Base-by-base conservation (phyloP, 2,888 invertebrate genomes). In the Perdita meconis region DNA sequence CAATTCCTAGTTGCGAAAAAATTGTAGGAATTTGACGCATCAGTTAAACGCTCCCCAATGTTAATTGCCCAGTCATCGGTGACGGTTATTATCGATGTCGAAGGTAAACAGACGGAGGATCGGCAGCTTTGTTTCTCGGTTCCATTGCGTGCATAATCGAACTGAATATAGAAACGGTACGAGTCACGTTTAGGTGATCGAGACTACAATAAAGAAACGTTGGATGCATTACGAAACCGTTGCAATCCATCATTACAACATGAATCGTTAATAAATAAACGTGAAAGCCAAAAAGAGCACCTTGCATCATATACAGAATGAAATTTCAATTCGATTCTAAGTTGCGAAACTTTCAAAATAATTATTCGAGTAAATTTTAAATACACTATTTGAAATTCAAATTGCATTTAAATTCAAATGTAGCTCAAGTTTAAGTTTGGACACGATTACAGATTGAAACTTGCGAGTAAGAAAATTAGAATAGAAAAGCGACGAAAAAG, bases 141-240 rank as follows among this genome's bases (percentile, higher is more conserved):
- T 38, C 40, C 30, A 24, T 42, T 24, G 44, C 10, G 16, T 13
- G 30, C 22, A 40, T 10, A 73, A 56, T 36, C 40, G 30, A 51
- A 55, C 42, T 56, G 16, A 44, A 65, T 60, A 50, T 16, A 40
- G 24, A 38, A 38, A 30, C 19, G 38, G 8, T 5, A 6, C 26
- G 59, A 40, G 38, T 40, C 51, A 38, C n/a, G 24, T 74, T 57
- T 59, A 36, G 26, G 3, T 26, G 59, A 59, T 30, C 30, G 8
- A 12, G 22, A 26, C 8, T 44, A 47, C 47, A 40, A 22, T 26
- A 24, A 56, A 40, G 40, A n/a, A 56, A 70, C 42, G 19, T 38
- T 38, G 38, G 42, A 10, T 13, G n/a, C n/a, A 36, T 70, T 59
- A 59, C 59, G 65, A 75, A 75, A 60, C 26, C 8, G 19, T 19